A percentile compares a stretch with the other conserved stretches of the same genome.
phyloP scores from a whole-genome alignment of 2,113 vertebrate genomes.

The Ptychochromis oligacanthus region DNA sequence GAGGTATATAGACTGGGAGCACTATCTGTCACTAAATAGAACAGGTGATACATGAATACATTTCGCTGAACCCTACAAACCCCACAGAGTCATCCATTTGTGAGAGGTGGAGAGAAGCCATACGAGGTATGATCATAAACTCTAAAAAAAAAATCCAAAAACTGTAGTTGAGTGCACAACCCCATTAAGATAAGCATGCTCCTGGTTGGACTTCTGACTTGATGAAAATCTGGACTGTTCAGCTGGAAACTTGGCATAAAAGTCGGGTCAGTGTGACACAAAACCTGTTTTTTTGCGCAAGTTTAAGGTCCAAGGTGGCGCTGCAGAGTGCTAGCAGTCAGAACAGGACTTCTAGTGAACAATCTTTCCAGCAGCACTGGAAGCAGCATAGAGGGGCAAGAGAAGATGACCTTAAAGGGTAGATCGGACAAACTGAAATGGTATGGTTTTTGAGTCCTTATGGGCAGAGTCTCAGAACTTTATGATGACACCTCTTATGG shows the following conservation, averaged over 20 bases:
- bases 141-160: not conserved
- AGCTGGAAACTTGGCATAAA: not conserved
- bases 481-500: not conserved
- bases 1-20: not conserved
- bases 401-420: not conserved
- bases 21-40: not conserved
- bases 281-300: not conserved
- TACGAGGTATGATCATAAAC: not conserved
- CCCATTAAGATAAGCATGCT: no score
- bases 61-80: not conserved
- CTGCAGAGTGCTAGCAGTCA: not conserved
- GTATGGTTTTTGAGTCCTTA: not conserved
- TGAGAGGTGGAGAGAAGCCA: not conserved
- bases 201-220: no score
- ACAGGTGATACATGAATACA: no score
- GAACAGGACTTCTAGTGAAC: not conserved
- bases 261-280: not conserved
- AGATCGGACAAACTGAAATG: not conserved
- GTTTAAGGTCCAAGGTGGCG: not conserved
- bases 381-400: not conserved
- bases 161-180: no score
- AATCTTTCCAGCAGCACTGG: not conserved
- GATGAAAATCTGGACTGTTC: not conserved
- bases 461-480: not conserved
- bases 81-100: no score